Percentiles rank a stretch among this genome's conserved stretches.
Evolutionary conservation across 2,113 vertebrate species (phyloP).

Genomic region (Sphaerodactylus townsendi): DNA sequence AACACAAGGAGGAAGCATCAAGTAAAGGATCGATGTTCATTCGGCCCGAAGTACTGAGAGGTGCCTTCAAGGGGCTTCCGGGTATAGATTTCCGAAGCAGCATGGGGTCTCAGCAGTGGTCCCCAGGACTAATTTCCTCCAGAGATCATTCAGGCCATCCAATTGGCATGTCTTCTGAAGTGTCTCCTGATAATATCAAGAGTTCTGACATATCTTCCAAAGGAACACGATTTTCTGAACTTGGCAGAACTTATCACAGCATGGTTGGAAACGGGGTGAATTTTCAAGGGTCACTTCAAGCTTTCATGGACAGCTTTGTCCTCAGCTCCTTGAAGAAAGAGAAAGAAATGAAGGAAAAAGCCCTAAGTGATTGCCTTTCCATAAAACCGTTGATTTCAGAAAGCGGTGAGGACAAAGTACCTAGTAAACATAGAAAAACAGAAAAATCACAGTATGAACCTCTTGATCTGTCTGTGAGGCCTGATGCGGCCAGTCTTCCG

Average conservation of each 20-base stretch:
- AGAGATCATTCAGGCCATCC: conserved; percentile 83
- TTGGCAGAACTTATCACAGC: conserved; percentile 91
- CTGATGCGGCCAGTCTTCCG: conserved; percentile 88
- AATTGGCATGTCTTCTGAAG: conserved; percentile 75
- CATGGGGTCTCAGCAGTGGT: conserved; percentile 90
- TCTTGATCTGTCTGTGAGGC: conserved; percentile 91
- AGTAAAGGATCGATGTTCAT: conserved; percentile 87
- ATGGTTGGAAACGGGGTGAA: conserved; percentile 92
- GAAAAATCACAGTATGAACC: conserved; percentile 95
- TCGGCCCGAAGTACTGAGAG: conserved; percentile 91
- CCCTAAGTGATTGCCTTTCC: conserved; percentile 78
- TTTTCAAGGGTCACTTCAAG: conserved; percentile 96
- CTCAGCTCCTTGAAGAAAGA: conserved; percentile 94
- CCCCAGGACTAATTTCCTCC: conserved; percentile 82
- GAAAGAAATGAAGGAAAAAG: conserved; percentile 84
- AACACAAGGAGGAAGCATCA: conserved; percentile 89
- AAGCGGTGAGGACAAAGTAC: conserved; percentile 79
- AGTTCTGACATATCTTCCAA: conserved; percentile 83
- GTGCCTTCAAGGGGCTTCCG: conserved; percentile 91
- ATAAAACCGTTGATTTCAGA: conserved; percentile 81
- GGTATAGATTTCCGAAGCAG: conserved; percentile 90
- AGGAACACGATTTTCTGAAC: conserved; percentile 87
- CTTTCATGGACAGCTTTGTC: conserved; percentile 98
- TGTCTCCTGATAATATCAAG: conserved; percentile 82
- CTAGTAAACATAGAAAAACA: conserved; percentile 81